Conservation (phyloP, 2,113 vertebrate genomes). For the Carettochelys insculpta region DNA sequence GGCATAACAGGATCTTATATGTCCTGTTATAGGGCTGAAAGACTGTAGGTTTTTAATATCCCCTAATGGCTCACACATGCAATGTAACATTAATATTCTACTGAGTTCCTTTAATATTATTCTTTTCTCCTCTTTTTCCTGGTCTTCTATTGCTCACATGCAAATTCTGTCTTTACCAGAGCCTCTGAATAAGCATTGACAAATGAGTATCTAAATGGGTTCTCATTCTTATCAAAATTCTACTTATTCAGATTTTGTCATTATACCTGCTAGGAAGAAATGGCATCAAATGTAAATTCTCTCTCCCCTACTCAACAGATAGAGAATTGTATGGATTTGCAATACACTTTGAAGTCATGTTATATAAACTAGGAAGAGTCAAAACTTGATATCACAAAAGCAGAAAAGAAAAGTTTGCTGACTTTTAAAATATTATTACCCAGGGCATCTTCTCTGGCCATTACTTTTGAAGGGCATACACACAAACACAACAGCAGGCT, state of each 20-base stretch:
- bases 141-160: background rate
- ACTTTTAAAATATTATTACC: background rate
- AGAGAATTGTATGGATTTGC: background rate
- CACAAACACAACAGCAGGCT: background rate
- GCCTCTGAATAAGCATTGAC: background rate
- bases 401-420: background rate
- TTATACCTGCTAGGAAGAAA: conserved; percentile 3
- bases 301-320: background rate
- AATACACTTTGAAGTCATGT: conserved; percentile 9
- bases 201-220: background rate
- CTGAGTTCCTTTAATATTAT: background rate
- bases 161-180: background rate
- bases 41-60: background rate
- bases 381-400: background rate
- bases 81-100: background rate
- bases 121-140: background rate
- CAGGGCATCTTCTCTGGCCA: background rate
- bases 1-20: background rate
- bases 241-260: background rate
- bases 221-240: background rate
- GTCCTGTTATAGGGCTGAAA: background rate
- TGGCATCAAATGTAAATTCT: background rate
- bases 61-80: background rate
- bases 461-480: background rate
- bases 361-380: background rate